These are phyloP conservation scores for Chironomus striatipennis DNA, from an alignment of 1,140 invertebrate genomes.

Conservation along the genomic window DNA sequence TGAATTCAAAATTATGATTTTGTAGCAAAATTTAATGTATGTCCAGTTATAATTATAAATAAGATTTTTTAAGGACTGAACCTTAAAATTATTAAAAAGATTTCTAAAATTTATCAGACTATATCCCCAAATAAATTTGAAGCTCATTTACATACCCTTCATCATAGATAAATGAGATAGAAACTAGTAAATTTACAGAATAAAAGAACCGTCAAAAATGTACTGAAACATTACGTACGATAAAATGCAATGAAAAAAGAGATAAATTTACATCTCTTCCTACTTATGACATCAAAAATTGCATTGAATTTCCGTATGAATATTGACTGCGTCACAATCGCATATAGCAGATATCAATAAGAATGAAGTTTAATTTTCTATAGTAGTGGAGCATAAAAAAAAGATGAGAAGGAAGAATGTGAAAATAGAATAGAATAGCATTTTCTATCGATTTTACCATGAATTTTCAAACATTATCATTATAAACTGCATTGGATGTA, in stretches of 20 bases:
- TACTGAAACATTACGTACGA: background rate
- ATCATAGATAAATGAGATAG: too few relatives aligned
- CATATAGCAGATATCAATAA: background rate
- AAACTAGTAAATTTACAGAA: too few relatives aligned
- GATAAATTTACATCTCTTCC: background rate
- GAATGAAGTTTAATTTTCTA: conserved; percentile 14
- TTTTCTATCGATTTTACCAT: background rate
- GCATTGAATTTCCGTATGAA: background rate
- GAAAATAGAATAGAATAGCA: background rate
- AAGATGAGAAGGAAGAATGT: background rate
- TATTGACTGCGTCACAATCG: background rate
- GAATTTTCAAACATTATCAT: background rate
- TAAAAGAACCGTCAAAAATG: too few relatives aligned
- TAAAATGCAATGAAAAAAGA: background rate
- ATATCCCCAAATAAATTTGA: background rate
- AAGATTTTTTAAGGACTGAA: too few relatives aligned
- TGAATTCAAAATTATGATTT: too few relatives aligned
- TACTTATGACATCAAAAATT: background rate
- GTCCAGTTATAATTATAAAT: too few relatives aligned
- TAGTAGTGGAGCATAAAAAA: background rate
- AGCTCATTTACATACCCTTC: too few relatives aligned
- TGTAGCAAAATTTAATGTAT: too few relatives aligned
- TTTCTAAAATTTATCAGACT: too few relatives aligned
- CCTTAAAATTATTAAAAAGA: too few relatives aligned
- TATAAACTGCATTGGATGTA: background rate